These are phyloP conservation scores for Epicampocera succincta DNA, from an alignment of 2,888 invertebrate genomes.

Conservation along the genomic window DNA sequence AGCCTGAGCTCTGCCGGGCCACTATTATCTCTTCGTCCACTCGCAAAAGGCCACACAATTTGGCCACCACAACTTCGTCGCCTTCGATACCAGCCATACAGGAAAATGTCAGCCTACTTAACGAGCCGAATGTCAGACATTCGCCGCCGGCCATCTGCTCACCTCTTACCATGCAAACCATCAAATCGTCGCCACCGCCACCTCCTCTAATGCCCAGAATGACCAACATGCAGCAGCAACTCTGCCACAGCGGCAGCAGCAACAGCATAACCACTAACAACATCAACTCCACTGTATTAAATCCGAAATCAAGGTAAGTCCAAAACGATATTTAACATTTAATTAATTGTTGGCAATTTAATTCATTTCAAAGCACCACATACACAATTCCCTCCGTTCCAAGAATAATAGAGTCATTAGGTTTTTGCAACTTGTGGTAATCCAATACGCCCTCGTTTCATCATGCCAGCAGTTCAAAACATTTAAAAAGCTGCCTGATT, in stretches of 20 bases:
- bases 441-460: constrained; percentile 47
- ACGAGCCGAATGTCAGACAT: constrained; percentile 54
- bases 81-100: constrained; percentile 76
- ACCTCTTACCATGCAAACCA: not conserved
- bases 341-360: constrained; percentile 58
- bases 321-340: constrained; percentile 43
- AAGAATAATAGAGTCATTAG: constrained; percentile 66
- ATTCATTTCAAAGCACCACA: constrained; percentile 20
- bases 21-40: constrained; percentile 68
- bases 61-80: constrained; percentile 69
- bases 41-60: constrained; percentile 81
- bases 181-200: constrained; percentile 74
- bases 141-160: constrained; percentile 46
- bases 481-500: constrained; percentile 19
- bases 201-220: constrained; percentile 81
- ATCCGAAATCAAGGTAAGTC: constrained; percentile 77
- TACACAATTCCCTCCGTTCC: not conserved
- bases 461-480: constrained; percentile 2
- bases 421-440: constrained; percentile 38
- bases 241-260: constrained; percentile 19
- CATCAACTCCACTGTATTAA: constrained; percentile 70
- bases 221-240: constrained; percentile 61
- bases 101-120: constrained; percentile 72
- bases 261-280: constrained; percentile 47
- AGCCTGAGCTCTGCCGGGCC: constrained; percentile 50